Evolutionary conservation across 1,140 invertebrate genomes (phyloP), one percentile per base, ranked within the genome.

Genomic region (Ceratina calcarata): DNA sequence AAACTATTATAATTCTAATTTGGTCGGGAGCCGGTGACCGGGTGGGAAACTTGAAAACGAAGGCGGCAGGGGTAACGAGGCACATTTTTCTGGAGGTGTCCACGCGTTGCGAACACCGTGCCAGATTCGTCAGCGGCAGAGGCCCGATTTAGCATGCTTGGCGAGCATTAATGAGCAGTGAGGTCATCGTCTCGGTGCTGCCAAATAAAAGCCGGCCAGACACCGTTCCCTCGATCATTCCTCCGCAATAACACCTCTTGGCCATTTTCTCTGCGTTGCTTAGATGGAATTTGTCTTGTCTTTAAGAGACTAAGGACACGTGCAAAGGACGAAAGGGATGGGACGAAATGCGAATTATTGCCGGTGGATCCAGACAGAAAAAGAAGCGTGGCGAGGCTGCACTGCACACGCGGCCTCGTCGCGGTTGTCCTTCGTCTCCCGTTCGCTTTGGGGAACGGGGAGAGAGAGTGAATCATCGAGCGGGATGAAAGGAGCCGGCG

Each of bases 101-200:
- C 70, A 53, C 60, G 55, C 70, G 71, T 22, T 18, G 16, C 76
- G 71, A 37, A 74, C 45, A 61, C 60, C 72, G 78, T 80, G 78
- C 78, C 78, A 80, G 78, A 80, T 80, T 80, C 78, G 78, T 80
- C 78, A 80, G 71, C 55, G n/a, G 55, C n/a, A 64, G 78, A 66
- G 16, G 70, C 72, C 64, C 78, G 72, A 75, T 75, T 76, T 80
- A 80, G 71, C 64, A 62, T 15, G 57, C 65, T 67, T 67, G 71
- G 69, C 62, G 70, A 45, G 72, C 72, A 80, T 76, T 75, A 80
- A 76, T 75, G 78, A 80, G 72, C 64, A 76, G 78, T 76, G 78
- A 80, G 78, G 78, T 80, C 78, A 80, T 80, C 78, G 78, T 64
- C 72, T 76, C 70, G 68, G 2, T 53, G 72, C 64, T 80, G 78